Conservation (phyloP, 2,888 invertebrate species). For the Sminthurinus aureus region DNA sequence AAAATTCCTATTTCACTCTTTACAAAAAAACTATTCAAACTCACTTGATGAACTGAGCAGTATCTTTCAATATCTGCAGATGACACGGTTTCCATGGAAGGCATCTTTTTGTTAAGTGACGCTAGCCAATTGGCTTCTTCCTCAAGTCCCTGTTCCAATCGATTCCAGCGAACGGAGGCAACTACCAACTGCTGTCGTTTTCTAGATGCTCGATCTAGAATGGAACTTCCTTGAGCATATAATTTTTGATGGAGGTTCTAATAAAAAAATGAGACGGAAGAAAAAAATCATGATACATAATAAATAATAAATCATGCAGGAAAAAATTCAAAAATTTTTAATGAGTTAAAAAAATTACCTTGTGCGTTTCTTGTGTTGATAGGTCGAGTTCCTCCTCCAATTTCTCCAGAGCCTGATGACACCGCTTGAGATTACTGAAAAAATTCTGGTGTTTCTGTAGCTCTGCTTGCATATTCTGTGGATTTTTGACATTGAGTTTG, state of each 20-base stretch:
- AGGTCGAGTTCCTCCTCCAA: slow-evolving; percentile 82
- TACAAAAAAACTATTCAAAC: background rate
- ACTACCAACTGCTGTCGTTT: slow-evolving; percentile 83
- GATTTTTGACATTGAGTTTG: slow-evolving; percentile 76
- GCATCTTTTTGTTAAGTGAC: slow-evolving; percentile 83
- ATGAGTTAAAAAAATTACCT: slow-evolving; percentile 61
- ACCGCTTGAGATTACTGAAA: slow-evolving; percentile 87
- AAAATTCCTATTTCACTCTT: background rate
- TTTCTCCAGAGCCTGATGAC: slow-evolving; percentile 82
- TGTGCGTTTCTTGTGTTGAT: slow-evolving; percentile 78
- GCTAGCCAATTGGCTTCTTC: slow-evolving; percentile 85
- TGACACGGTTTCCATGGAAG: slow-evolving; percentile 80
- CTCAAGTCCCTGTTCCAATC: slow-evolving; percentile 80
- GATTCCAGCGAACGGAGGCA: slow-evolving; percentile 84
- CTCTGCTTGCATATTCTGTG: slow-evolving; percentile 85
- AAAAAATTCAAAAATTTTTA: background rate
- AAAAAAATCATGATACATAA: background rate
- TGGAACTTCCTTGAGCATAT: slow-evolving; percentile 76
- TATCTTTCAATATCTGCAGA: slow-evolving; percentile 86
- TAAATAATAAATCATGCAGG: background rate
- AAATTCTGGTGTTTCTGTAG: slow-evolving; percentile 89
- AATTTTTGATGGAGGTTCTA: slow-evolving; percentile 74
- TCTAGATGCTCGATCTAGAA: slow-evolving; percentile 81
- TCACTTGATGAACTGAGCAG: slow-evolving; percentile 76
- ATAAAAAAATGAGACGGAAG: background rate